phyloP scores from a whole-genome alignment of 2,888 invertebrate species.

The Ennomos erosarius region DNA sequence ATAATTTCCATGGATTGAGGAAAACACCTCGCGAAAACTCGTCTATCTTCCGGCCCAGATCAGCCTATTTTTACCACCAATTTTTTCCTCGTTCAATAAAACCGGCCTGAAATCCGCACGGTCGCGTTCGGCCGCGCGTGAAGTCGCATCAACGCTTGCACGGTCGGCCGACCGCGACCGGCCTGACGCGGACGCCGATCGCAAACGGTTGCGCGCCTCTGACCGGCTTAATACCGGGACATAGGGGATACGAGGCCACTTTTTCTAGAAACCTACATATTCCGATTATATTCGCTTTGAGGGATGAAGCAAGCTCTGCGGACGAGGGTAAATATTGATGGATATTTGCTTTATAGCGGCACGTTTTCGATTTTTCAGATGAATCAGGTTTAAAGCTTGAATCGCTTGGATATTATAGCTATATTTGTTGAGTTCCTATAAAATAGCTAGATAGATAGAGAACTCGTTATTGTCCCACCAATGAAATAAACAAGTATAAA shows the following conservation, averaged over 20 bases:
- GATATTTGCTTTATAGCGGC: constrained; percentile 6
- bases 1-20: constrained; percentile 30
- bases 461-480: too few species aligned
- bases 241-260: constrained; percentile 15
- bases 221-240: constrained; percentile 46
- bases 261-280: constrained; percentile 30
- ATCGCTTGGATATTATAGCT: too few species aligned
- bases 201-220: constrained; percentile 70
- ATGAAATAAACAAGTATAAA: too few species aligned
- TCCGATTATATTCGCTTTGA: constrained; percentile 29
- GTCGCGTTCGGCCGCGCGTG: constrained; percentile 55
- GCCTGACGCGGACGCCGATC: constrained; percentile 45
- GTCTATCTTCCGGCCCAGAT: constrained; percentile 32
- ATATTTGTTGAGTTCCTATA: too few species aligned
- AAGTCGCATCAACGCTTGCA: constrained; percentile 61
- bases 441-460: too few species aligned
- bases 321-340: constrained; percentile 27
- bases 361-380: neutral
- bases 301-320: constrained; percentile 25
- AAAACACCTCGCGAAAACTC: constrained; percentile 25
- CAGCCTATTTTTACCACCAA: constrained; percentile 32
- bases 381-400: too few species aligned
- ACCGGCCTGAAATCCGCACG: constrained; percentile 37
- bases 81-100: constrained; percentile 43
- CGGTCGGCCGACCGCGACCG: constrained; percentile 53